phyloP scores from a whole-genome alignment of 2,888 invertebrate species.

The Agrilus cyanescens region DNA sequence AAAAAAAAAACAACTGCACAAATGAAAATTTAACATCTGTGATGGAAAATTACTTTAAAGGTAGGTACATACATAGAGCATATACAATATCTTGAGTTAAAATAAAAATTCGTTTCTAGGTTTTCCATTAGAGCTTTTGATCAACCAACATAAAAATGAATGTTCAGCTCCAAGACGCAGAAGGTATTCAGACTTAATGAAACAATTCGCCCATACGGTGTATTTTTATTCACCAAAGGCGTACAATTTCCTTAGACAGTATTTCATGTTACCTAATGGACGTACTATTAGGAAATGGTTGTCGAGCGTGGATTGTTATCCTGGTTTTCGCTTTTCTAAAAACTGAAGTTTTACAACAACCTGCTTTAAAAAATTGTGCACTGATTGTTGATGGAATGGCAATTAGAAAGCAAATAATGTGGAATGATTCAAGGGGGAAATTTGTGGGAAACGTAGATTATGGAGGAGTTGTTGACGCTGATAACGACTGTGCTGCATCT shows the following conservation, averaged over 20 bases:
- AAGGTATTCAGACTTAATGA: neutral
- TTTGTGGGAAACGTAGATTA: conserved; percentile 5
- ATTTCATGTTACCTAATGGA: conserved; percentile 6
- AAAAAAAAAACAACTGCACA: conserved; percentile 1
- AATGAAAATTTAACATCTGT: conserved; percentile 6
- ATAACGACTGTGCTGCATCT: conserved; percentile 6
- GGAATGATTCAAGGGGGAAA: conserved; percentile 3
- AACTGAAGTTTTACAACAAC: conserved; percentile 1
- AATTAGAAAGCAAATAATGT: conserved; percentile 7
- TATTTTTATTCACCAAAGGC: conserved; percentile 9
- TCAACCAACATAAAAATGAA: neutral
- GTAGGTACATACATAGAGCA: too few relatives aligned
- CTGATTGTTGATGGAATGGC: conserved; percentile 5
- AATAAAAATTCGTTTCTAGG: too few relatives aligned
- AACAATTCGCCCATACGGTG: conserved; percentile 6
- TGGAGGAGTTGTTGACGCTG: conserved; percentile 7
- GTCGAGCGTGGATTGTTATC: conserved; percentile 2
- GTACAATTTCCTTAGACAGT: conserved; percentile 3
- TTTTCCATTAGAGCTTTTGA: conserved; percentile 4
- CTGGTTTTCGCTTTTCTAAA: conserved; percentile 5
- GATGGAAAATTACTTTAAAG: conserved; percentile 5
- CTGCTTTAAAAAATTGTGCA: conserved; percentile 1
- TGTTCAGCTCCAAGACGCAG: neutral
- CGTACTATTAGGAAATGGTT: conserved; percentile 9
- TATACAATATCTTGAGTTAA: too few relatives aligned